phyloP scores from a whole-genome alignment of 2,888 invertebrate species.

The Andrena dorsata region DNA sequence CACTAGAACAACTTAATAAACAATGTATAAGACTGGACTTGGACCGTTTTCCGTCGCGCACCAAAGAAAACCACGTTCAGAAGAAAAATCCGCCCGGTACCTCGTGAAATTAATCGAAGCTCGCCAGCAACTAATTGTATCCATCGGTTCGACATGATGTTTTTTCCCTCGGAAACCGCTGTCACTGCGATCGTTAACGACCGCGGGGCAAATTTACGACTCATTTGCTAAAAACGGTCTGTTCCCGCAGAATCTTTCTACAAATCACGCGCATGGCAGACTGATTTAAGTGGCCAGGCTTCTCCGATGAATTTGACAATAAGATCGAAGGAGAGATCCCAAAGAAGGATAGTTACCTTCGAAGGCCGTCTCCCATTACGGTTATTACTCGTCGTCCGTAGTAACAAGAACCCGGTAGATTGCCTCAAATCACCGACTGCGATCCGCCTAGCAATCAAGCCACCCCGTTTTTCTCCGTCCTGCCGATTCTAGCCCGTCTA shows the following conservation, averaged over 20 bases:
- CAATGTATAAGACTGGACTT: background rate
- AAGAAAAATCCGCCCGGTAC: background rate
- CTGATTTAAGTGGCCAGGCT: constrained; percentile 69
- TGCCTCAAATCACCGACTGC: constrained; percentile 82
- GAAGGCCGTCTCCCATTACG: constrained; percentile 80
- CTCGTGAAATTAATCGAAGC: constrained; percentile 14
- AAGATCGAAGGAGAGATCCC: constrained; percentile 73
- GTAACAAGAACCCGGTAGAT: constrained; percentile 83
- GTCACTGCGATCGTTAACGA: constrained; percentile 23
- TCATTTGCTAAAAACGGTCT: constrained; percentile 55
- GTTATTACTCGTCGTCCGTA: constrained; percentile 82
- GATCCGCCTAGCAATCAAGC: constrained; percentile 83
- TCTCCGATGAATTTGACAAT: constrained; percentile 73
- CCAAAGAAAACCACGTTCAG: background rate
- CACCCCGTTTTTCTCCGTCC: constrained; percentile 74
- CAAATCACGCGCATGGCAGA: constrained; percentile 74
- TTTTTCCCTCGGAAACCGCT: constrained; percentile 10
- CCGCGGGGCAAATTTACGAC: constrained; percentile 40
- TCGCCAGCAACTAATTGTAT: constrained; percentile 8
- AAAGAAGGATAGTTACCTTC: constrained; percentile 72
- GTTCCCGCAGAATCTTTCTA: constrained; percentile 53
- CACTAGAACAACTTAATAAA: background rate
- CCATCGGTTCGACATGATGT: constrained; percentile 22
- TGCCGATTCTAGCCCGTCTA: constrained; percentile 69
- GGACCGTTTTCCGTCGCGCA: background rate